Evolutionary conservation across 2,888 invertebrate species (phyloP), one percentile per base, ranked within the genome.

Genomic region (Clunio marinus): DNA sequence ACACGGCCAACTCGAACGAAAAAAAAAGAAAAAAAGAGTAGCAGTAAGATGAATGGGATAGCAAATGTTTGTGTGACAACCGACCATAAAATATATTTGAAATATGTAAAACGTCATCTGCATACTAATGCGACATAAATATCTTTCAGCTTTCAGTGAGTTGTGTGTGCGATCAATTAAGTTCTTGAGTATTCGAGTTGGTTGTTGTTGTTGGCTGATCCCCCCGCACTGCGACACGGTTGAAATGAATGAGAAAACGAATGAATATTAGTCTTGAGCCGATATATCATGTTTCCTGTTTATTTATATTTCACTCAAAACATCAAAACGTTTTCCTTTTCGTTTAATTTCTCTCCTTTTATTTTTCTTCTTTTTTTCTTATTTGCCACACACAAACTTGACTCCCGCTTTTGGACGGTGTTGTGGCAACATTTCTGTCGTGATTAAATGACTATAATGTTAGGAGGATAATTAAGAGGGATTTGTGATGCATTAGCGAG

Each of bases 91-190:
- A 66, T 66, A 27, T 28, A 55, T 66, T 32, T 55, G 55, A 66
- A 55, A 55, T 66, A 66, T 66, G 45, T 66, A 35, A 13, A 55
- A 17, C 46, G 51, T 66, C 66, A 66, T 35, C 46, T 66, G 66
- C 24, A 66, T 66, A 55, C 66, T 66, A 66, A 66, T 66, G 55
- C 15, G 25, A 55, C 66, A 66, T 66, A 66, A 66, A 66, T 66
- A n/a, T 55, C 51, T 35, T 65, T 45, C 32, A 32, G 27, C 65
- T 51, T 28, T 32, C 57, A 27, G 57, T 27, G 8, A 8, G 57
- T 57, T 20, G 20, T 57, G 25, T 57, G 27, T 57, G 57, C 57
- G 57, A 57, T 57, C 57, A 57, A 57, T 57, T 57, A 57, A 27
- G 57, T 17, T 45, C 45, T 45, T 13, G 3, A 5, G 7, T 32